phyloP scores from a whole-genome alignment of 2,888 invertebrate genomes.

The Synergus laeviventris region DNA sequence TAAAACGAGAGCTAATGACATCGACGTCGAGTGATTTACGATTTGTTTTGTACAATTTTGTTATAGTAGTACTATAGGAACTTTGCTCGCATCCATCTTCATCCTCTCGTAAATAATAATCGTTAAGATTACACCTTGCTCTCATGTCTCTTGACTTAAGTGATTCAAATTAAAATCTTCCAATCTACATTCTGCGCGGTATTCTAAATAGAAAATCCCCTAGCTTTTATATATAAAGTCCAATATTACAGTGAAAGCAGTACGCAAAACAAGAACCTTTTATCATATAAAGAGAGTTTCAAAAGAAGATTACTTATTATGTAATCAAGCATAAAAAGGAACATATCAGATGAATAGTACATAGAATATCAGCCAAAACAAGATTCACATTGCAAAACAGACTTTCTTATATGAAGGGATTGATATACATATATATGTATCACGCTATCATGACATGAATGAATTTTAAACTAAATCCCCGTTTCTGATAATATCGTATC shows the following conservation, averaged over 20 bases:
- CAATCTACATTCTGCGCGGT: conserved; percentile 24
- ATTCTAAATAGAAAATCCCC: conserved; percentile 31
- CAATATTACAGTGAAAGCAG: background rate
- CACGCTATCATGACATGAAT: conserved; percentile 32
- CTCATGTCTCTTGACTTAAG: conserved; percentile 26
- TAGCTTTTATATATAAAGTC: background rate
- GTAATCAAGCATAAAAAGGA: background rate
- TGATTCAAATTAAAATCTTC: conserved; percentile 31
- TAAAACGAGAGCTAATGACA: background rate
- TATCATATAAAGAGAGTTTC: background rate
- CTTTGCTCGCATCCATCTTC: conserved; percentile 56
- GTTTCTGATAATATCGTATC: conserved; percentile 35
- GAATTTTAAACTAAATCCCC: conserved; percentile 18
- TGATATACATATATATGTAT: conserved; percentile 25
- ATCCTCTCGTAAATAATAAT: conserved; percentile 54
- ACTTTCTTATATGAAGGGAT: conserved; percentile 23
- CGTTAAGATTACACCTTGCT: conserved; percentile 50
- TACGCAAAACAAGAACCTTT: background rate
- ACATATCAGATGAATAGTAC: background rate
- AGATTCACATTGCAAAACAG: conserved; percentile 4
- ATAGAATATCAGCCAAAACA: background rate
- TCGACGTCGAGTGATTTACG: background rate
- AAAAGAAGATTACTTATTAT: background rate
- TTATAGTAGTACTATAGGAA: conserved; percentile 53
- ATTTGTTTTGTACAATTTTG: background rate